Percentiles rank a stretch among this genome's conserved stretches.
Conservation (phyloP, 2,888 invertebrate species). For the Lumbricus terrestris region DNA sequence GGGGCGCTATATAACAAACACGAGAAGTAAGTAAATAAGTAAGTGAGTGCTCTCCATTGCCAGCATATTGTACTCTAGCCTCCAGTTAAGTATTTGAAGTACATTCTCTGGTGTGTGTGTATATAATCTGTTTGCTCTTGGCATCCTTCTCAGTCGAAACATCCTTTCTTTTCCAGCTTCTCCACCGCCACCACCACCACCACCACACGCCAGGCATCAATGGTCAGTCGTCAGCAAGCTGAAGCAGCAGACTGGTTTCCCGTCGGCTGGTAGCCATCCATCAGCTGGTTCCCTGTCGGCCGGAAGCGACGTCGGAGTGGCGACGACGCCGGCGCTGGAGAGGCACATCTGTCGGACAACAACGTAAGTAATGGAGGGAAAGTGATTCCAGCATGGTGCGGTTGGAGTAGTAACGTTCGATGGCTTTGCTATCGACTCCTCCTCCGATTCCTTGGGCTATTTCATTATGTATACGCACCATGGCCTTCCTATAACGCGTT, state of each 20-base stretch:
- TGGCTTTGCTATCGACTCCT: too few species aligned
- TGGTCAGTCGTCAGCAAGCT: not conserved
- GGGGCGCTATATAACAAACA: too few species aligned
- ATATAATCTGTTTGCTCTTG: not conserved
- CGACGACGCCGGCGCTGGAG: not conserved
- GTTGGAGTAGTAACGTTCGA: not conserved
- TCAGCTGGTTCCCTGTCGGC: conserved; percentile 3
- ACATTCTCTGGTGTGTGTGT: not conserved
- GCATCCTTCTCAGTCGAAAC: not conserved
- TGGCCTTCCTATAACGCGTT: not conserved
- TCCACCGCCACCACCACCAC: too few species aligned
- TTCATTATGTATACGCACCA: not conserved
- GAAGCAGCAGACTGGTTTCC: not conserved
- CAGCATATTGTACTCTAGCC: not conserved
- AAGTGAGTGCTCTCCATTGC: not conserved
- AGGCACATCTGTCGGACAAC: not conserved
- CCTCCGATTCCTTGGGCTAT: not conserved
- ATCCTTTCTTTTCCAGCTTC: not conserved
- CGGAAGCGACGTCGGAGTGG: not conserved
- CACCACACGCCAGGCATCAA: not conserved
- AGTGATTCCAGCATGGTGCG: not conserved
- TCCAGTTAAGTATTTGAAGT: not conserved
- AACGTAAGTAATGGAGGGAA: not conserved
- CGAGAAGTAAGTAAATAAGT: too few species aligned
- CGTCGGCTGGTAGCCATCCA: not conserved